These are phyloP conservation scores for Notolabrus celidotus DNA, from an alignment of 2,797 vertebrate genomes.

Conservation along the genomic window DNA sequence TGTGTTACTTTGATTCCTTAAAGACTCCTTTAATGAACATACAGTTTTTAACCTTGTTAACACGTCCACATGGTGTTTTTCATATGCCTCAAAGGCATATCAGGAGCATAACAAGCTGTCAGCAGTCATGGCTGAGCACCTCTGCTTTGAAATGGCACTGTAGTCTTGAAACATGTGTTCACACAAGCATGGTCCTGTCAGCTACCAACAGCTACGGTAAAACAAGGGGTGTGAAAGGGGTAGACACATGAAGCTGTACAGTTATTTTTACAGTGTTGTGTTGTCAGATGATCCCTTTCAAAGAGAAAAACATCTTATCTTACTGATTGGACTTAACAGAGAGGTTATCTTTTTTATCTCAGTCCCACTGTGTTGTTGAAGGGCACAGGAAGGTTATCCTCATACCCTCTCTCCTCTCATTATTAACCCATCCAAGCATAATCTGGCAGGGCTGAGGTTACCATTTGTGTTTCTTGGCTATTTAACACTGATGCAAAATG, in stretches of 20 bases:
- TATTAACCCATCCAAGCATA: background rate
- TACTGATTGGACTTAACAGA: too few species aligned
- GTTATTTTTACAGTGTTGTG: background rate
- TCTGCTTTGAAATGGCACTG: background rate
- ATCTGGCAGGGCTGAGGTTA: background rate
- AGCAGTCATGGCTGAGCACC: background rate
- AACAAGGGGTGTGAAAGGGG: background rate
- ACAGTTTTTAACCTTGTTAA: background rate
- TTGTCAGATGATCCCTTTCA: too few species aligned
- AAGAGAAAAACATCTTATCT: too few species aligned
- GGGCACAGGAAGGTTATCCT: background rate
- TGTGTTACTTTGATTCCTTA: background rate
- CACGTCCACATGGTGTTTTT: background rate
- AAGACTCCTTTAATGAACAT: background rate
- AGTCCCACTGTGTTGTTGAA: too few species aligned
- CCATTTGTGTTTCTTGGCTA: too few species aligned
- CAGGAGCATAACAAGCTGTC: background rate
- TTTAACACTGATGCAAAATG: too few species aligned
- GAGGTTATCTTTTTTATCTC: too few species aligned
- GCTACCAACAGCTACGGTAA: background rate
- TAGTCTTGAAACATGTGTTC: background rate
- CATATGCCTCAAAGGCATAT: background rate
- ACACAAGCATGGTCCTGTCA: background rate
- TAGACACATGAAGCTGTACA: background rate
- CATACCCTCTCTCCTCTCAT: background rate